Base-by-base conservation (phyloP, 2,113 vertebrate genomes). In the Cathartes aura region DNA sequence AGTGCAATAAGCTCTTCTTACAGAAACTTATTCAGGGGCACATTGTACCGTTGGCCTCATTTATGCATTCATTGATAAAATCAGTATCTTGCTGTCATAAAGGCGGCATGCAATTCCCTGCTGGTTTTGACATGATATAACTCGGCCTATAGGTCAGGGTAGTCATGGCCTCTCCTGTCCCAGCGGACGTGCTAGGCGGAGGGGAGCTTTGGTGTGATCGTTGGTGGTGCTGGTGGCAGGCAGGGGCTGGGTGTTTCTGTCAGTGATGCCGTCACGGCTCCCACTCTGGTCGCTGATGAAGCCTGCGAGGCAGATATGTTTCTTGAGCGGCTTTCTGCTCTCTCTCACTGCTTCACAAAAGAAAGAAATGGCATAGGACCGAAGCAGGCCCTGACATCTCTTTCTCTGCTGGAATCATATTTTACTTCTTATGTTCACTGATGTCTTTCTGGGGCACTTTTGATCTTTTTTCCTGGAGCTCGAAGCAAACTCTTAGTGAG, bases 31-130 rank as follows among this genome's bases (percentile, higher is more conserved):
- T 58, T 56, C 4, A 6, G 42, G 59, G 43, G 21, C 34, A n/a
- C 0, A 0, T 53, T n/a, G 36, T 75, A 47, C 58, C 2, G 0
- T 19, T 42, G 10, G 17, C 32, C 22, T 78, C 7, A 58, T n/a
- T 73, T 53, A 55, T 48, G 20, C 30, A 64, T 80, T 73, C 66
- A 42, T 7, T 73, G 66, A 50, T 38, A 50, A 83, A 87, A 75
- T 63, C 26, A 67, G 9, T 34, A 40, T 30, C 85, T 73, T 56
- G 24, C 50, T 72, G 15, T 38, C 48, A 34, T 16, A 30, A 84
- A 73, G 15, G 29, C 1, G 2, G 43, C 6, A n/a, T 17, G 21
- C 14, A 82, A 13, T 26, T 75, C 38, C 47, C 70, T 88, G 27
- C 22, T 63, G 20, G 0, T 75, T 67, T 90, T 66, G 60, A 21